phyloP scores from a whole-genome alignment of 2,888 invertebrate genomes.

The Ectropis crepuscularia region DNA sequence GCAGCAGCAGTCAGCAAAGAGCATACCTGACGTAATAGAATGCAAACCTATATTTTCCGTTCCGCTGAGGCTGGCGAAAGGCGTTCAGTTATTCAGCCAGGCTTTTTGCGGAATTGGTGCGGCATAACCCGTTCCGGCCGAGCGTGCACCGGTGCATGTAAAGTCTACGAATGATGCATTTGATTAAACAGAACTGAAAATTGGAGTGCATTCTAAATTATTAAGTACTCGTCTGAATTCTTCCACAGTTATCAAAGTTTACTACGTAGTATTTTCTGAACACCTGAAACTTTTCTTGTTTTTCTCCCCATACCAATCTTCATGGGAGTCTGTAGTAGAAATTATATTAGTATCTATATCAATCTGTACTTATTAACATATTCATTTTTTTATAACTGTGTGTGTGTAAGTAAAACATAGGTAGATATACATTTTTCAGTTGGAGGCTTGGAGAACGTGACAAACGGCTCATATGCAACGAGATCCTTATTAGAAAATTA shows the following conservation, averaged over 20 bases:
- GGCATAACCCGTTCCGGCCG: conserved; percentile 8
- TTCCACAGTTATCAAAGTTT: neutral
- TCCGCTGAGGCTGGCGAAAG: conserved; percentile 32
- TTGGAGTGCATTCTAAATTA: conserved; percentile 7
- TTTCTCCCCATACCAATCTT: no score
- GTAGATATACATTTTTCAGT: no score
- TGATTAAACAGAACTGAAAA: conserved; percentile 17
- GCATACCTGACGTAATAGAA: conserved; percentile 34
- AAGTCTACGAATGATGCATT: conserved; percentile 14
- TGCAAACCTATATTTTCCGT: conserved; percentile 40
- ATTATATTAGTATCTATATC: no score
- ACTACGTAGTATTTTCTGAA: no score
- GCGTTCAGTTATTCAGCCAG: conserved; percentile 19
- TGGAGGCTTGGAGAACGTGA: no score
- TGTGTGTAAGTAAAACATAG: no score
- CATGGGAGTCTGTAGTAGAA: no score
- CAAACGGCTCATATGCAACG: no score
- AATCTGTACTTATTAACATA: no score
- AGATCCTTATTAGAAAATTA: no score
- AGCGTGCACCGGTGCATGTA: conserved; percentile 12
- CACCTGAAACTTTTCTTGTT: no score
- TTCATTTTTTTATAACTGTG: no score
- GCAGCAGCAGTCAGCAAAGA: conserved; percentile 45
- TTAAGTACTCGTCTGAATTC: neutral
- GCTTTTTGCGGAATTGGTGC: conserved; percentile 20